Conservation (phyloP, 2,888 invertebrate genomes). For the Agrochola circellaris region DNA sequence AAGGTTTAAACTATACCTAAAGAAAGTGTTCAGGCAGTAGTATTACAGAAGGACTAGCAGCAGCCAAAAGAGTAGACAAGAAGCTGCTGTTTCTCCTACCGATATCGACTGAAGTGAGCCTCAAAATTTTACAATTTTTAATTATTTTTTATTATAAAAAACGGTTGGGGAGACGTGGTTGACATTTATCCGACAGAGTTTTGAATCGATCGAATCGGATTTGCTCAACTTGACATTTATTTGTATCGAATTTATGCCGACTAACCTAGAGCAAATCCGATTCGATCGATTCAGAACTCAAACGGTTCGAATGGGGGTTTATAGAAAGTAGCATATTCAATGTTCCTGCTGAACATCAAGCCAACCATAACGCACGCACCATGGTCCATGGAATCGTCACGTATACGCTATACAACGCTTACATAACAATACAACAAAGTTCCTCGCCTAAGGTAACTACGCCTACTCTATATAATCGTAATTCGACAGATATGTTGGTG, state of each 20-base stretch:
- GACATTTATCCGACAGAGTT: neutral
- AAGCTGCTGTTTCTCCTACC: no score
- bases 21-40: neutral
- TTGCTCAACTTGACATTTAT: neutral
- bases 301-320: neutral
- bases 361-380: slow-evolving; percentile 55
- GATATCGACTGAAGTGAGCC: neutral
- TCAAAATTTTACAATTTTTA: neutral
- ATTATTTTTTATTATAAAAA: neutral
- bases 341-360: slow-evolving; percentile 35
- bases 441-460: slow-evolving; percentile 78
- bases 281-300: neutral
- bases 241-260: neutral
- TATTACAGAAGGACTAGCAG: neutral
- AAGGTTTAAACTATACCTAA: neutral
- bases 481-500: slow-evolving; percentile 69
- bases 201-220: neutral
- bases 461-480: slow-evolving; percentile 75
- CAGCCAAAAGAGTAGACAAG: neutral
- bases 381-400: slow-evolving; percentile 68
- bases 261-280: neutral
- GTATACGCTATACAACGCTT: slow-evolving; percentile 52
- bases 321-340: slow-evolving; percentile 65
- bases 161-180: neutral
- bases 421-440: slow-evolving; percentile 66